A percentile compares a stretch with the other conserved stretches of the same genome.
phyloP scores from a whole-genome alignment of 2,888 invertebrate genomes.

The Cancer borealis region DNA sequence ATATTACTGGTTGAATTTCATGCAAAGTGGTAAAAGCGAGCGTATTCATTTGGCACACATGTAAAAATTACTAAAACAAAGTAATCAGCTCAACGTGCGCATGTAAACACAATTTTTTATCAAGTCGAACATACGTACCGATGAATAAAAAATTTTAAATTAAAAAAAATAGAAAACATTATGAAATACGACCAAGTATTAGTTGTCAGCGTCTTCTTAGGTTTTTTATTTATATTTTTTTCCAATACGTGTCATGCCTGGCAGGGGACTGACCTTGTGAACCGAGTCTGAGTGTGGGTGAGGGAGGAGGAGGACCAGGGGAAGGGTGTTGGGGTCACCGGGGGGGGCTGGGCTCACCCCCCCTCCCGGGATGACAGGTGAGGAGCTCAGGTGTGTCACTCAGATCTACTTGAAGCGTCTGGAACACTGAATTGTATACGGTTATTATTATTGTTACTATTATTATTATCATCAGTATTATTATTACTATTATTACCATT shows the following conservation, averaged over 20 bases:
- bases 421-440: neutral
- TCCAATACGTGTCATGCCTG: neutral
- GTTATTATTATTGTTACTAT: neutral
- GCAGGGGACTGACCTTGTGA: neutral
- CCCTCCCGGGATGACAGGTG: neutral
- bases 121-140: no score
- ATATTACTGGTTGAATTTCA: neutral
- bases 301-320: neutral
- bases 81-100: neutral
- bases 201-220: neutral
- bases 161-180: neutral
- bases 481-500: neutral
- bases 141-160: no score
- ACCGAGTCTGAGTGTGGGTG: neutral
- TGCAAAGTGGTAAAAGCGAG: no score
- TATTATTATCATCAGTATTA: neutral
- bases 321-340: slow-evolving; percentile 14
- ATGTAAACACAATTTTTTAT: neutral
- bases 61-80: neutral
- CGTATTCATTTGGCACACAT: neutral
- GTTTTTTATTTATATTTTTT: neutral
- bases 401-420: slow-evolving; percentile 27
- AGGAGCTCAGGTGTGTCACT: slow-evolving; percentile 23
- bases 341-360: slow-evolving; percentile 4
- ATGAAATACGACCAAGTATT: neutral